Evolutionary conservation across 2,888 invertebrate species (phyloP).

Genomic region (Gordius sp.): DNA sequence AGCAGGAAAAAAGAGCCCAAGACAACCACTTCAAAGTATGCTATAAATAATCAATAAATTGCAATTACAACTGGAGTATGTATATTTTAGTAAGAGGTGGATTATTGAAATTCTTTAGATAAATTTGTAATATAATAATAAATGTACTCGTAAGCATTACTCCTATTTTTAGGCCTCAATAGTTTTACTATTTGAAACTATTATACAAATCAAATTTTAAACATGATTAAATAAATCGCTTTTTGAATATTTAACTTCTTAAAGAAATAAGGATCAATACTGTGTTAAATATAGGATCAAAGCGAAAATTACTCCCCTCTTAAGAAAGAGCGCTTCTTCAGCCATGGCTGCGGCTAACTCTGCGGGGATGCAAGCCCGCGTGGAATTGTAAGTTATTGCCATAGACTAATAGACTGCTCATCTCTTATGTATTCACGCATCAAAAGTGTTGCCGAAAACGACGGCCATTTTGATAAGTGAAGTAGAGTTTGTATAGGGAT

Average conservation of each 20-base stretch:
- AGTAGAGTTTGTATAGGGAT: no score
- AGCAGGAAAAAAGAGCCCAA: background rate
- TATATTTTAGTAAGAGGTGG: background rate
- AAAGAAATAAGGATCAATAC: background rate
- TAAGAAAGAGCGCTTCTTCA: background rate
- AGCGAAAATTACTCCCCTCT: background rate
- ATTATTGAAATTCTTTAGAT: background rate
- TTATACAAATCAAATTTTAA: no score
- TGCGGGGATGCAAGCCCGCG: background rate
- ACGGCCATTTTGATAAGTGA: no score
- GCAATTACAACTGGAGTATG: background rate
- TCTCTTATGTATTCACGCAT: background rate
- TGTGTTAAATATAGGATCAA: background rate
- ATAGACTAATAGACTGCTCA: no score
- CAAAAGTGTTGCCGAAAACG: background rate
- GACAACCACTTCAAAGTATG: background rate
- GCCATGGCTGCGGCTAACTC: background rate
- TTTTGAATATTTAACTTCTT: no score
- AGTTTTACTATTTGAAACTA: no score
- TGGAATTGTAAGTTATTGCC: conserved; percentile 9
- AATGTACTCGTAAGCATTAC: no score
- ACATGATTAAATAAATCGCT: no score
- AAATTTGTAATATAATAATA: background rate
- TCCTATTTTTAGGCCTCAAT: no score
- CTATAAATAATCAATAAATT: background rate